Base-by-base conservation (phyloP, 2,888 invertebrate genomes). In the Blastobasis adustella region DNA sequence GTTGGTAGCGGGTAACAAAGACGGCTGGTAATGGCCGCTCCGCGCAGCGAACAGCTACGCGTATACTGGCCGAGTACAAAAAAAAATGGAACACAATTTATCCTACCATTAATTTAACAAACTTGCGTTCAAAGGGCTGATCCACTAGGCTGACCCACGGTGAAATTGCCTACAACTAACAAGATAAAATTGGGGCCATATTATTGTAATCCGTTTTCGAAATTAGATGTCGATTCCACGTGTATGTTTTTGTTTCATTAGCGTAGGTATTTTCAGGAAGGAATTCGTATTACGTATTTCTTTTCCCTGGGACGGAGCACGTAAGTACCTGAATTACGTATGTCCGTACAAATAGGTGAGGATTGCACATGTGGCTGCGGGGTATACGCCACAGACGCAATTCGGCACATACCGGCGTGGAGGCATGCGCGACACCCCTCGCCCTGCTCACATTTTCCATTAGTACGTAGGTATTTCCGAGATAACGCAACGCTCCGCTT, bases 91-190 rank as follows among this genome's bases (percentile, higher is more conserved):
- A 66, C 72, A 72, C 68, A 67, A 64, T 61, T 54, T 67, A 66
- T 69, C 61, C 58, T 63, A 60, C 54, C 61, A 62, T 66, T 71
- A 71, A 70, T 78, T 73, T 64, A 69, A 62, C 58, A 60, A 69
- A 72, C 73, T 76, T 70, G 73, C 72, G 62, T 69, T 69, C 63
- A 73, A 73, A 70, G 64, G 59, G 60, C 60, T 68, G 69, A 70
- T 69, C 60, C 56, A 59, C 60, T 67, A 63, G 66, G 59, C 60
- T 53, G 54, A 55, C 59, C 61, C 58, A 66, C 61, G 56, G 65
- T 55, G 48, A 55, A 47, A 63, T 53, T 49, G 51, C 10, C n/a
- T 43, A 49, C 38, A 41, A 44, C 43, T 49, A 53, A 46, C 46
- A 50, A 50, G 42, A 49, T 39, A 45, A 45, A 37, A 48, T 10